Conservation (phyloP, 2,797 vertebrate genomes). For the Amniataba percoides region DNA sequence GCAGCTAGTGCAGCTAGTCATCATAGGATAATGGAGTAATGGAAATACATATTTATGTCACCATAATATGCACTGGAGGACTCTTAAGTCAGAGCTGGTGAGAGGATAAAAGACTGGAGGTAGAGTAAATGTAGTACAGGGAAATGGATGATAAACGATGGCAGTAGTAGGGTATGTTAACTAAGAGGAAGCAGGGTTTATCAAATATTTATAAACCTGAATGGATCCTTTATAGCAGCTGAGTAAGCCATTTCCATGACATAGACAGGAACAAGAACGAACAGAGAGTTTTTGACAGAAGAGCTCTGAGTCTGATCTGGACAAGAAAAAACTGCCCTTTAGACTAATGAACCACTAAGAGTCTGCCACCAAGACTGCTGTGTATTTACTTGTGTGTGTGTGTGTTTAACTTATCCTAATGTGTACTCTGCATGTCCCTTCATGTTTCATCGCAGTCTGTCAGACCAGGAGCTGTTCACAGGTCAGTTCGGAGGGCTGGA, state of each 20-base stretch:
- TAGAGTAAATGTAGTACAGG: neutral
- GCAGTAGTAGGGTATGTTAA: neutral
- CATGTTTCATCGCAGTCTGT: constrained; percentile 81
- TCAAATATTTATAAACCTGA: constrained; percentile 36
- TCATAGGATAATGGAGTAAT: neutral
- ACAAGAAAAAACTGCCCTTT: constrained; percentile 13
- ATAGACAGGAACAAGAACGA: constrained; percentile 9
- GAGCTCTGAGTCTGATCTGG: neutral
- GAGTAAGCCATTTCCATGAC: constrained; percentile 21
- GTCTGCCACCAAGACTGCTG: neutral
- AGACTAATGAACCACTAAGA: neutral
- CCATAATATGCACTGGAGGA: neutral
- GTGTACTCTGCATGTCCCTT: neutral
- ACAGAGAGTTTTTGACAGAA: constrained; percentile 19
- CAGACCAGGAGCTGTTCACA: constrained; percentile 88
- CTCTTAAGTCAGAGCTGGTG: neutral
- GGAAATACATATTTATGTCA: neutral
- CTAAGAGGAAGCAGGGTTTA: constrained; percentile 25
- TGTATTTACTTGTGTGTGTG: neutral
- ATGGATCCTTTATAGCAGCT: constrained; percentile 6
- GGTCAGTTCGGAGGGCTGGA: constrained; percentile 89
- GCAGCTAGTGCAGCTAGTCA: neutral
- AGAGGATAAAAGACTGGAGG: neutral
- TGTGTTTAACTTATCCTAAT: constrained; percentile 5
- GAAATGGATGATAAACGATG: neutral